Evolutionary conservation across 2,797 vertebrate genomes (phyloP).

Genomic region (Ataeniobius toweri): DNA sequence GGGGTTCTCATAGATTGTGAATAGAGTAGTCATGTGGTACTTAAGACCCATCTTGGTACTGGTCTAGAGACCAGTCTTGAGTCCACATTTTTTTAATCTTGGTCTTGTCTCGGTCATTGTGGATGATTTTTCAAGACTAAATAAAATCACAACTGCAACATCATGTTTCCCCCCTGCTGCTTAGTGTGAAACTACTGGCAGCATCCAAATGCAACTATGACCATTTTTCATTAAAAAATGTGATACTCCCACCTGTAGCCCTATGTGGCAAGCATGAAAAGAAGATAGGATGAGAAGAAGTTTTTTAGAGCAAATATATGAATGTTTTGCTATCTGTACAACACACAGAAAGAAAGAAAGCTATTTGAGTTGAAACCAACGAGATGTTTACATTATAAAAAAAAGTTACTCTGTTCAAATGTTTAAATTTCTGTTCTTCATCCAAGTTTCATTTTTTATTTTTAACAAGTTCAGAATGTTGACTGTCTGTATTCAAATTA

Average conservation of each 20-base stretch:
- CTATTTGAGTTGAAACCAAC: not conserved
- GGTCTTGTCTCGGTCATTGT: not conserved
- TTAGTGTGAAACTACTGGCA: too few species aligned
- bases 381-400: not conserved
- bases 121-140: not conserved
- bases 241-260: too few species aligned
- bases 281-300: not conserved
- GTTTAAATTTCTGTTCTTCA: not conserved
- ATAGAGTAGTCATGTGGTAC: too few species aligned
- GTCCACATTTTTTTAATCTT: not conserved
- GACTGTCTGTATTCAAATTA: not conserved
- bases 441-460: not conserved
- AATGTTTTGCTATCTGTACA: not conserved
- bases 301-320: not conserved
- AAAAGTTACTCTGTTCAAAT: not conserved
- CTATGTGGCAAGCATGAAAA: not conserved
- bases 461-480: not conserved
- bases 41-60: too few species aligned
- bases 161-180: too few species aligned
- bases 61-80: too few species aligned
- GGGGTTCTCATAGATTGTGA: not conserved
- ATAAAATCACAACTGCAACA: too few species aligned
- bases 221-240: too few species aligned
- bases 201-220: too few species aligned
- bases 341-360: not conserved